Conservation (phyloP, 2,113 vertebrate species). For the Corydoras maculifer region DNA sequence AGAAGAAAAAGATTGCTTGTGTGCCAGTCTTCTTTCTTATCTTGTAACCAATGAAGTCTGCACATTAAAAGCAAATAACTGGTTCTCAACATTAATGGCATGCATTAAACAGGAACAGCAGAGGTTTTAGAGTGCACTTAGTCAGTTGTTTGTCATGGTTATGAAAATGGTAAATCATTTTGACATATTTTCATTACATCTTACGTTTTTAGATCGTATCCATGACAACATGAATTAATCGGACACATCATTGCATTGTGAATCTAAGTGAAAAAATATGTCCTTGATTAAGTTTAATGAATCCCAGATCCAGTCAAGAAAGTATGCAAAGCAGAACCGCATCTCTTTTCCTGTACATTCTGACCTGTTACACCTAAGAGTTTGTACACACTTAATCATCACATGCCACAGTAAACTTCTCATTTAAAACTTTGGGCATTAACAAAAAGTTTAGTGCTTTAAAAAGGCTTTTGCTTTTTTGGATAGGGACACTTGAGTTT, state of each 20-base stretch:
- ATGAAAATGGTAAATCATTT: constrained; percentile 27
- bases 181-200: constrained; percentile 31
- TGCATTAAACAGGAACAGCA: constrained; percentile 21
- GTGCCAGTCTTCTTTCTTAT: too few relatives aligned
- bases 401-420: too few relatives aligned
- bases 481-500: too few relatives aligned
- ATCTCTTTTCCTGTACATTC: too few relatives aligned
- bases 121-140: constrained; percentile 21
- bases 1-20: too few relatives aligned
- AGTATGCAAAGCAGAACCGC: neutral
- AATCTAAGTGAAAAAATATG: constrained; percentile 22
- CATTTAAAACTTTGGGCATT: too few relatives aligned
- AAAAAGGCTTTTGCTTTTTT: too few relatives aligned
- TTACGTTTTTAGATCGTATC: constrained; percentile 35
- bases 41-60: neutral
- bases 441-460: too few relatives aligned
- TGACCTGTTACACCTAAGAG: too few relatives aligned
- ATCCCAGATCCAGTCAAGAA: neutral
- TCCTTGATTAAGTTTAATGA: constrained; percentile 10
- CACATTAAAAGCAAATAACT: constrained; percentile 20
- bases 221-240: constrained; percentile 48
- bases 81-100: constrained; percentile 7
- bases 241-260: constrained; percentile 22
- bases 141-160: constrained; percentile 24
- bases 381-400: too few relatives aligned